phyloP scores from a whole-genome alignment of 2,888 invertebrate genomes.

The Leptinotarsa tumamoca region DNA sequence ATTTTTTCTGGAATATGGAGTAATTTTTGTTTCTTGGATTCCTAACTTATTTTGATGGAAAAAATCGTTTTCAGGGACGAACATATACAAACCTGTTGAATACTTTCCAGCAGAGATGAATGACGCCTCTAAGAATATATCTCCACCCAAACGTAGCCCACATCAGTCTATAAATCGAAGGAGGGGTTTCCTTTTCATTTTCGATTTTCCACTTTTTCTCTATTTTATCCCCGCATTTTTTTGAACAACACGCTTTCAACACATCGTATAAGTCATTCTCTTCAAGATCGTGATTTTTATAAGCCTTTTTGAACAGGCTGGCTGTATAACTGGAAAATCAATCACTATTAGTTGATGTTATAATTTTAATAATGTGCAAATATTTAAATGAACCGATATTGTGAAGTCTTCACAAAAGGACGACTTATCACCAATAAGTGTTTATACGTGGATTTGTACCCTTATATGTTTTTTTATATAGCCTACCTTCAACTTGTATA shows the following conservation, averaged over 20 bases:
- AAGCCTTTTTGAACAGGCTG: slow-evolving; percentile 75
- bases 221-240: slow-evolving; percentile 54
- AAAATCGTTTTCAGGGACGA: too few relatives aligned
- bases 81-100: slow-evolving; percentile 38
- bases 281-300: slow-evolving; percentile 71
- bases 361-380: not conserved
- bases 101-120: slow-evolving; percentile 42
- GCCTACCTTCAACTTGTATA: too few relatives aligned
- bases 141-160: slow-evolving; percentile 45
- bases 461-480: too few relatives aligned
- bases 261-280: slow-evolving; percentile 72
- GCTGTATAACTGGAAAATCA: slow-evolving; percentile 72
- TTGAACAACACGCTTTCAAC: slow-evolving; percentile 61
- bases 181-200: slow-evolving; percentile 33
- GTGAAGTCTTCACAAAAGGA: too few relatives aligned
- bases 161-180: slow-evolving; percentile 45
- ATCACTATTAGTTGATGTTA: not conserved
- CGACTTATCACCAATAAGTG: too few relatives aligned
- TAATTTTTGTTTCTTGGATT: too few relatives aligned
- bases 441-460: too few relatives aligned
- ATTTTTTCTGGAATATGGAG: too few relatives aligned
- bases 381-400: too few relatives aligned
- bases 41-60: too few relatives aligned
- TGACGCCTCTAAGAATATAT: slow-evolving; percentile 42
- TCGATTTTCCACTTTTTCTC: slow-evolving; percentile 54